Base-by-base conservation (phyloP, 2,888 invertebrate species). In the Cerceris ruficornis region DNA sequence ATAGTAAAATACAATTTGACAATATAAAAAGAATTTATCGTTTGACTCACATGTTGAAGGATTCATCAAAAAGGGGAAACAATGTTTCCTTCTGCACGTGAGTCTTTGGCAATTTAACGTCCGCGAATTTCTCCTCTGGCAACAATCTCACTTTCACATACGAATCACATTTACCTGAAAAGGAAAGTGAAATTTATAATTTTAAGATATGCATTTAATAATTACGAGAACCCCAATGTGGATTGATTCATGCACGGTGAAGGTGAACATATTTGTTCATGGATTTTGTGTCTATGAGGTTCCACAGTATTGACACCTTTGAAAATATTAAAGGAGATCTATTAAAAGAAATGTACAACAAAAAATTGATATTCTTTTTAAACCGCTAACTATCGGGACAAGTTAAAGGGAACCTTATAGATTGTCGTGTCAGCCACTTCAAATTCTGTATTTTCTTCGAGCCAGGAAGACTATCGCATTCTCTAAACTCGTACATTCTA, bases 51-150 rank as follows among this genome's bases (percentile, higher is more conserved):
- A 99, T 96, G 89, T 95, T 95, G 93, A 99, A 98, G 87, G 95
- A 96, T 93, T 99, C 99, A 90, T 99, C 99, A 92, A 96, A 99
- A 6, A 98, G 93, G 0, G 99, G 99, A 92, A 98, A 98, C 57
- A 98, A 94, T 55, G 97, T 98, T 93, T 98, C 98, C 92, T 96
- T 97, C 87, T 98, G 97, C 7, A 97, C 97, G 91, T 97, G 97
- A 0, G 99, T 99, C 92, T 97, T 98, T 0, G 96, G 96, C 79
- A 96, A 95, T 15, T 95, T 94, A 11, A 96, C 94, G 57, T 95
- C 95, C 1, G 95, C 94, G 91, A 98, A 99, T 74, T 96, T 94
- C 88, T 97, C 96, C 85, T 96, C 96, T 0, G 99, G 99, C 71
- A 98, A 93, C 64, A 98, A 93, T 85, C 96, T 95, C 42, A 98